Percentiles rank a stretch among this genome's conserved stretches.
Evolutionary conservation across 2,888 invertebrate species (phyloP).

Genomic region (Sinopyrophorus schimmeli): DNA sequence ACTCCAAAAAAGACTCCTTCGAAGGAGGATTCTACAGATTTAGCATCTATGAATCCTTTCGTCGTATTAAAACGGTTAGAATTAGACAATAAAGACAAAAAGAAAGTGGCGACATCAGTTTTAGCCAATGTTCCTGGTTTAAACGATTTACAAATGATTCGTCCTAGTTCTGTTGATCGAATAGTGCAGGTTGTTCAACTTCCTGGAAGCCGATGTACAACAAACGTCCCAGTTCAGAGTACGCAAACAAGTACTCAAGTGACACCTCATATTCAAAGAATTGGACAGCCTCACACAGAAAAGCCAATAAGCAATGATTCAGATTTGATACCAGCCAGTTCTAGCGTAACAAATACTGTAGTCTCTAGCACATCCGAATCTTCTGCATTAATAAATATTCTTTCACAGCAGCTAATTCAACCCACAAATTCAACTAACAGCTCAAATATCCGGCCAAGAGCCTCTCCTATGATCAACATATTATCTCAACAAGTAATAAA

Average conservation of each 20-base stretch:
- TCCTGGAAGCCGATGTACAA: slow-evolving; percentile 44
- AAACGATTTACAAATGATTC: slow-evolving; percentile 63
- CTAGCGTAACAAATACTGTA: slow-evolving; percentile 32
- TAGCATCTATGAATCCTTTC: slow-evolving; percentile 34
- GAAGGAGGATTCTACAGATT: slow-evolving; percentile 12
- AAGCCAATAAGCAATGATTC: slow-evolving; percentile 41
- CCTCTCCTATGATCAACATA: slow-evolving; percentile 52
- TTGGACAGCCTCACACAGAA: slow-evolving; percentile 54
- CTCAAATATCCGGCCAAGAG: slow-evolving; percentile 40
- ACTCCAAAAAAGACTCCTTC: slow-evolving; percentile 17
- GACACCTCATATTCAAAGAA: slow-evolving; percentile 56
- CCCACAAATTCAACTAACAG: slow-evolving; percentile 45
- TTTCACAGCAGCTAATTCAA: slow-evolving; percentile 59
- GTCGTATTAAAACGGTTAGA: slow-evolving; percentile 40
- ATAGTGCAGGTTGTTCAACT: slow-evolving; percentile 55
- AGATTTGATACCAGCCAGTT: slow-evolving; percentile 20
- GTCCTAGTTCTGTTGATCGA: slow-evolving; percentile 55
- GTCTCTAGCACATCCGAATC: slow-evolving; percentile 41
- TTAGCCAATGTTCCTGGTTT: slow-evolving; percentile 62
- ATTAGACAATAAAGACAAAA: slow-evolving; percentile 35
- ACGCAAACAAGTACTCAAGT: slow-evolving; percentile 55
- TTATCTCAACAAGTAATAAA: slow-evolving; percentile 53
- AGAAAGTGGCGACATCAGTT: slow-evolving; percentile 49
- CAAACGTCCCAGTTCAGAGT: slow-evolving; percentile 40
- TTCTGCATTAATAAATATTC: slow-evolving; percentile 58